A percentile compares a stretch with the other conserved stretches of the same genome.
Conservation (phyloP, 2,113 vertebrate genomes). For the Actinemys pallida region DNA sequence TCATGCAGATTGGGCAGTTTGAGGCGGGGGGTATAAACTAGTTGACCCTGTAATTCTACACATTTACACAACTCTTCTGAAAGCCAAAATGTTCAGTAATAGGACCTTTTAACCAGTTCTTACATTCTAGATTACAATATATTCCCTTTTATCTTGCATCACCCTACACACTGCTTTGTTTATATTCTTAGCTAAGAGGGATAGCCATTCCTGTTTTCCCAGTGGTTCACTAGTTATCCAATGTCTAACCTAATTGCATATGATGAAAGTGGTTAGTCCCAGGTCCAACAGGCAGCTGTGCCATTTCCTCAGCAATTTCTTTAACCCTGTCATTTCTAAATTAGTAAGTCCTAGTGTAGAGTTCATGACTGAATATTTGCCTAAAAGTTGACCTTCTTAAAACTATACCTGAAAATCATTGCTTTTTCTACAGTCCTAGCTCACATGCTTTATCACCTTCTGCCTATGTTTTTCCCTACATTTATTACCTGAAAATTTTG, state of each 20-base stretch:
- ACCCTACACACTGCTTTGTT: neutral
- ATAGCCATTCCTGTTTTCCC: neutral
- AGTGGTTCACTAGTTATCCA: neutral
- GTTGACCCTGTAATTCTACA: neutral
- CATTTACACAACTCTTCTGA: neutral
- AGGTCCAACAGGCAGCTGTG: too few species aligned
- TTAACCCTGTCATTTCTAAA: neutral
- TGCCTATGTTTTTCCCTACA: neutral
- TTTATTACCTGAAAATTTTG: neutral
- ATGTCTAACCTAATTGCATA: neutral
- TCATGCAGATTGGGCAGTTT: neutral
- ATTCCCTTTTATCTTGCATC: neutral
- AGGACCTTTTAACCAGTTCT: neutral
- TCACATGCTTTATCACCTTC: neutral
- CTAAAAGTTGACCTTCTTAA: neutral
- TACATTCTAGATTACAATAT: neutral
- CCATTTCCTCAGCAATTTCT: neutral
- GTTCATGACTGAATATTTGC: neutral
- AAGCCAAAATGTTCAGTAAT: neutral
- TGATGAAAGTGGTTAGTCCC: neutral
- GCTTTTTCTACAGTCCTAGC: neutral
- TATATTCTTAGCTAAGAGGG: neutral
- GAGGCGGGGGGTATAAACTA: neutral
- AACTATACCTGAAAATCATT: neutral
- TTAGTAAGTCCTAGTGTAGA: neutral